Base-by-base conservation (phyloP, 2,113 vertebrate species). In the Neoarius graeffei region DNA sequence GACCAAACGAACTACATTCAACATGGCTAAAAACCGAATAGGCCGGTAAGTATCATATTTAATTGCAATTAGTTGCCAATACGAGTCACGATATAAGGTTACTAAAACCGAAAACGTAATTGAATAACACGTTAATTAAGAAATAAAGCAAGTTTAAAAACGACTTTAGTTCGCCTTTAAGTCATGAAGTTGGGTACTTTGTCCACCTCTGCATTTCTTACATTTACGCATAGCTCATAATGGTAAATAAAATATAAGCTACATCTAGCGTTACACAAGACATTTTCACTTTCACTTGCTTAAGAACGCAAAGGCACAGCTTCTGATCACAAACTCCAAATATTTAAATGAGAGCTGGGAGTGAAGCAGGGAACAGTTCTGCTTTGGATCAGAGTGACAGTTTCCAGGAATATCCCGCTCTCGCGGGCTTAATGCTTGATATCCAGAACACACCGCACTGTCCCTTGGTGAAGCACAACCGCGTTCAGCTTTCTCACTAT, bases 341-440 rank as follows among this genome's bases (percentile, higher is more conserved):
- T 57, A 81, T 81, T 81, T 69, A 64, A 81, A 67, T 48, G 27
- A 56, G 50, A 81, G 25, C 50, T 79, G 2, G 66, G 11, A 56
- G n/a, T 23, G 62, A 73, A 50, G 81, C 50, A 66, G 59, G 48
- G 42, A 85, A n/a, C 86, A 77, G 57, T 54, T 59, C 71, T 69
- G 56, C 25, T 76, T 76, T 42, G 30, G n/a, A n/a, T 71, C 66
- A 50, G 25, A 52, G 67, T 59, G 15, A 77, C 82, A 81, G 76
- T 27, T 85, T 85, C 83, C 77, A 87, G 83, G 66, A 85, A 67
- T 69, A 85, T 64, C 42, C 25, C 0, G 30, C 73, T 83, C 83
- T 69, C 71, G n/a, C 17, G 48, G 54, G 7, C 25, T 82, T 73
- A 77, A 56, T 50, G 52, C 64, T 30, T 59, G 59, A 59, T 42